Conservation (phyloP, 2,113 vertebrate species). For the Syrrhaptes paradoxus region DNA sequence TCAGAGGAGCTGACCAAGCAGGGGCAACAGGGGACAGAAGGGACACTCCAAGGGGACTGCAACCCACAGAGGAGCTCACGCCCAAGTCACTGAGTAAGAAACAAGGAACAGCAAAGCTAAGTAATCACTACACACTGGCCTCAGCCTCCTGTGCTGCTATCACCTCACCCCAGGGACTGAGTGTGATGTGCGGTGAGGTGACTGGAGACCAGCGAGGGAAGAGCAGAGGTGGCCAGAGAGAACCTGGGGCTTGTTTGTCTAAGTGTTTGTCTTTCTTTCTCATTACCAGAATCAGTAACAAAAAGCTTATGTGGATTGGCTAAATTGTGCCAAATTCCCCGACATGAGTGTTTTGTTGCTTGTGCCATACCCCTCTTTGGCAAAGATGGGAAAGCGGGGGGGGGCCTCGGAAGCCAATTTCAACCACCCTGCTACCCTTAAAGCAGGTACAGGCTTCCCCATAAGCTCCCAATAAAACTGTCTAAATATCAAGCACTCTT, state of each 20-base stretch:
- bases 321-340: not conserved
- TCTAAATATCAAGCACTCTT: not conserved
- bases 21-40: not conserved
- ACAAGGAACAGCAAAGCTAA: not conserved
- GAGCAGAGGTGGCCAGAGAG: accelerated
- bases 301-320: not conserved
- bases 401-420: not conserved
- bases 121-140: accelerated
- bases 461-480: not conserved
- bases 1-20: not conserved
- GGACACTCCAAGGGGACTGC: accelerated
- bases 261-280: not conserved
- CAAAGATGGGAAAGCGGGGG: not conserved
- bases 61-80: accelerated
- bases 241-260: not conserved
- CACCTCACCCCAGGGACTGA: not conserved
- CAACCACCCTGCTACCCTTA: not conserved
- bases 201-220: not conserved
- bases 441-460: not conserved
- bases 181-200: too few species aligned
- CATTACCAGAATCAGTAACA: not conserved
- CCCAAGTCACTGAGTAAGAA: accelerated
- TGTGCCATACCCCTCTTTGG: not conserved
- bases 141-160: accelerated
- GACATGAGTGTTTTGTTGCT: not conserved